Evolutionary conservation across 2,113 vertebrate genomes (phyloP).

Genomic region (Tragelaphus strepsiceros): DNA sequence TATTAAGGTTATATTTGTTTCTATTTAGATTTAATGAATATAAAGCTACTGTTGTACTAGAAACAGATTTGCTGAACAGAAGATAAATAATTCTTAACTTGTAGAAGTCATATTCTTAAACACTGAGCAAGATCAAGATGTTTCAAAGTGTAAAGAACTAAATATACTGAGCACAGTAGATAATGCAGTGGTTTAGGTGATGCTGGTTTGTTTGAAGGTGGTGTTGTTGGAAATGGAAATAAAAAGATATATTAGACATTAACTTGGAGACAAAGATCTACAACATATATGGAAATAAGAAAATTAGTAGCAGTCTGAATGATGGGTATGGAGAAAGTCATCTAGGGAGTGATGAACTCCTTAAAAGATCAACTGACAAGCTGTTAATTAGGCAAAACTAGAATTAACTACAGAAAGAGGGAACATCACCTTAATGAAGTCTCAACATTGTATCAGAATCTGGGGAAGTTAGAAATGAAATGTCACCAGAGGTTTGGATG

Average conservation of each 20-base stretch:
- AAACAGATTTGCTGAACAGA: background rate
- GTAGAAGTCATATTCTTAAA: background rate
- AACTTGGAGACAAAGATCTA: background rate
- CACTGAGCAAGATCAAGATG: background rate
- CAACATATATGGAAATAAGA: background rate
- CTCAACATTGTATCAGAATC: background rate
- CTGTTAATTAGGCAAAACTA: background rate
- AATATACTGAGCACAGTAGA: background rate
- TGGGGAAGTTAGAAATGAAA: background rate
- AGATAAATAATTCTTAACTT: background rate
- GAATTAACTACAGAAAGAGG: background rate
- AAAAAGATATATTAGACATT: background rate
- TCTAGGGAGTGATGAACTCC: background rate
- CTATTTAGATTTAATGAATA: background rate
- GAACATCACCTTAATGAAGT: background rate
- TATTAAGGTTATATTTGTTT: background rate
- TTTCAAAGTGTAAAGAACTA: background rate
- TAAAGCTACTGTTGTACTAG: background rate
- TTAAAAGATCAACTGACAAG: background rate
- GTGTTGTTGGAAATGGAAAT: background rate
- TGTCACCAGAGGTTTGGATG: background rate
- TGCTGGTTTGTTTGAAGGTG: background rate
- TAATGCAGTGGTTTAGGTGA: background rate
- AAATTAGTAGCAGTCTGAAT: background rate
- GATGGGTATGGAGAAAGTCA: background rate